Base-by-base conservation (phyloP, 1,140 invertebrate species). In the Doryteuthis pealeii region DNA sequence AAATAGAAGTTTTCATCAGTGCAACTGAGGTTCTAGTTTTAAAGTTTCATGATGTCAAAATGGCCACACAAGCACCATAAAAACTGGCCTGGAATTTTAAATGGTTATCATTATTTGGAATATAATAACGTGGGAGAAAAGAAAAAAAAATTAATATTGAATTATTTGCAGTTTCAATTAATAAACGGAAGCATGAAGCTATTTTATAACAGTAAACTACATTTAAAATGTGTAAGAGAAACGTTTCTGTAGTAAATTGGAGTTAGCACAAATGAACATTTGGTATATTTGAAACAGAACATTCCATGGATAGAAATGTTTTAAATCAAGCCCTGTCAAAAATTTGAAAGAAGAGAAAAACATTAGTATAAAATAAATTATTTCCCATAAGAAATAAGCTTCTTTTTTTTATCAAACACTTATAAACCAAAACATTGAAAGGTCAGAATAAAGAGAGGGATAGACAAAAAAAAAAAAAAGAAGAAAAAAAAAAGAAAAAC, bases 51-150 rank as follows among this genome's bases (percentile, higher is more conserved):
- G 35, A 40, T 3, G 35, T 40, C 35, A 40, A 40, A 10, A 40
- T 62, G 54, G 26, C 18, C 54, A 62, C 54, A 62, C 6, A 62
- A 62, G 26, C 18, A 22, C 5, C 12, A 62, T 28, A 22, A 62
- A n/a, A 62, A 62, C 54, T 62, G 54, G 10, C 54, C 54, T 62
- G 54, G 54, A 62, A 62, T 22, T 62, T 62, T 62, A 62, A 62
- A 62, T 62, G 22, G 26, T 5, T n/a, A 62, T 28, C 18, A 28
- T 62, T 62, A 62, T 62, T 62, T 62, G 10, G 18, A 62, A 28
- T 28, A 62, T 15, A 28, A 22, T 22, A 49, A 22, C 22, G n/a
- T 49, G 45, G 45, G 22, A 22, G 26, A 62, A 28, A 6, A 62
- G 18, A 28, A 62, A 62, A 62, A 62, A 22, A 62, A 62, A 62